Percentiles rank a stretch among this genome's conserved stretches.
Evolutionary conservation across 2,888 invertebrate genomes (phyloP).

Genomic region (Leptothorax acervorum): DNA sequence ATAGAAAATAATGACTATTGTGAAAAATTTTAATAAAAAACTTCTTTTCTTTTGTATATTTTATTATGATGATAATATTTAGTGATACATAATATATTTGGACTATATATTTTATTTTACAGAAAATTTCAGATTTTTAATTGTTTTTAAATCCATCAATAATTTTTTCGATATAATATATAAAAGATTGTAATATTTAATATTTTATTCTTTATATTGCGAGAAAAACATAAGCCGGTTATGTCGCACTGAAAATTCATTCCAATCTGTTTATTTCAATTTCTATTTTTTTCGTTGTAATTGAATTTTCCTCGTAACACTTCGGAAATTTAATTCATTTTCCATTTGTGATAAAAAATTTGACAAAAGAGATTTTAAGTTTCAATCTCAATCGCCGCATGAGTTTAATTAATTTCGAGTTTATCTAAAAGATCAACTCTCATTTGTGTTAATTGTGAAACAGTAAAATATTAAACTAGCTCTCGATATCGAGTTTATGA

Average conservation of each 20-base stretch:
- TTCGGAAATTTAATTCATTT: conserved; percentile 7
- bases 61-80: not conserved
- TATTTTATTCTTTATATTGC: not conserved
- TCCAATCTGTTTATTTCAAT: conserved; percentile 4
- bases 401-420: conserved; percentile 15
- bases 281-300: conserved; percentile 19
- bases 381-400: not conserved
- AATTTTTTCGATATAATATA: not conserved
- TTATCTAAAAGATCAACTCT: conserved; percentile 6
- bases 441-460: not conserved
- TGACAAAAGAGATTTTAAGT: conserved; percentile 7
- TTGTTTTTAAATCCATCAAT: not conserved
- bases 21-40: not conserved
- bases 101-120: not conserved
- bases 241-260: conserved; percentile 7
- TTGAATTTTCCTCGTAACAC: not conserved
- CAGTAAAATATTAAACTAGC: not conserved
- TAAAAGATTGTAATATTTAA: conserved; percentile 7
- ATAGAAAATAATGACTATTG: not conserved
- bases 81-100: not conserved
- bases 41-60: not conserved
- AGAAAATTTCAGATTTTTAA: not conserved
- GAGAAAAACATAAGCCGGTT: not conserved
- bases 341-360: conserved; percentile 20
- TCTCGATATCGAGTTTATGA: not conserved